Evolutionary conservation across 2,888 invertebrate species (phyloP), one percentile per base, ranked within the genome.

Genomic region (Scelioninae gen. 2): DNA sequence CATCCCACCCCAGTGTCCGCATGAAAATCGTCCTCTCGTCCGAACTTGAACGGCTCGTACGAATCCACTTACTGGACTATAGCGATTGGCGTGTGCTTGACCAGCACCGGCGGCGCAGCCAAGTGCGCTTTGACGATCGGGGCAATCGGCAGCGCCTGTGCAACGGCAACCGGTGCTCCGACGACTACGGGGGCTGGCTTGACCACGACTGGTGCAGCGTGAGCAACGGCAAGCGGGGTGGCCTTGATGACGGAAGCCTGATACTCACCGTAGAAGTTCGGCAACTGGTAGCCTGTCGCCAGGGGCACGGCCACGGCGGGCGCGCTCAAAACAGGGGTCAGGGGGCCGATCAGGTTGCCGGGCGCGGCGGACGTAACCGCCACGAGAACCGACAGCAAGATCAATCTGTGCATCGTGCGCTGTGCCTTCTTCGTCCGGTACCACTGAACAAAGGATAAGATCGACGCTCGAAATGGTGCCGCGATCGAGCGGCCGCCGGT

Each of bases 201-300:
- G 25, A 25, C 25, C 25, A 25, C 3, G 71, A 84, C 84, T 76
- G 80, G 84, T 81, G 89, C 87, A 80, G 86, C 70, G 60, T 80
- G 77, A 10, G 35, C 82, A 9, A 0, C 82, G 80, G 48, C 48
- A 19, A 61, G 16, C 9, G 53, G 79, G 79, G 64, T 81, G 76
- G 41, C 90, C 86, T 89, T 90, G 15, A 75, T n/a, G 0, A 75
- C 72, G 6, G 75, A 72, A 1, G 73, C 73, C 1, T n/a, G n/a
- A n/a, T n/a, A n/a, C n/a, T n/a, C n/a, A n/a, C 73, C 43, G 87
- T 90, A 89, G 75, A 89, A 89, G 87, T 90, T 91, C 10, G n/a
- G n/a, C n/a, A n/a, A n/a, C n/a, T 76, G 76, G 81, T 86, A 79
- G 55, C 87, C 87, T 22, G 86, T 67, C 13, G 76, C 86, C 1